phyloP scores from a whole-genome alignment of 2,888 invertebrate genomes.

The Drosophila quinaria region DNA sequence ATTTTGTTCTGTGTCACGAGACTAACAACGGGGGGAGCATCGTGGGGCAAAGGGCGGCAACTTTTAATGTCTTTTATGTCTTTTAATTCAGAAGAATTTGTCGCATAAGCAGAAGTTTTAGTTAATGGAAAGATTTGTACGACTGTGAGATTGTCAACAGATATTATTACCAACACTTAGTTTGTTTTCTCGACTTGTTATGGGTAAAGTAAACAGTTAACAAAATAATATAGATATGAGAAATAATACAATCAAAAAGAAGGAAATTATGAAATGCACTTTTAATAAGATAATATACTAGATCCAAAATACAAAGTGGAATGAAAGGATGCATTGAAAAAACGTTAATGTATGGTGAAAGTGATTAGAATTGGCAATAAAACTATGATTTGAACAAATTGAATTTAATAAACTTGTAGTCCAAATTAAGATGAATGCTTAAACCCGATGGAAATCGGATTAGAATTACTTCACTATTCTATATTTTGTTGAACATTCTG shows the following conservation, averaged over 20 bases:
- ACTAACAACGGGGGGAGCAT: slow-evolving; percentile 38
- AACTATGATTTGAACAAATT: no score
- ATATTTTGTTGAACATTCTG: no score
- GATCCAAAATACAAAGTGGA: not conserved
- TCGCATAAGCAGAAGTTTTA: slow-evolving; percentile 45
- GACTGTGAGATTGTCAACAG: slow-evolving; percentile 55
- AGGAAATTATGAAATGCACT: not conserved
- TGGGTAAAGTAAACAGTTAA: not conserved
- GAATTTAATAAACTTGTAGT: no score
- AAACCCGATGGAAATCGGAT: no score
- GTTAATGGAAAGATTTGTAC: slow-evolving; percentile 63
- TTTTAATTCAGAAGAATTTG: slow-evolving; percentile 63
- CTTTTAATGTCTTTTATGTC: slow-evolving; percentile 53
- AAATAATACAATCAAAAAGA: not conserved
- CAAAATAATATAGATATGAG: not conserved
- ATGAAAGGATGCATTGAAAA: not conserved
- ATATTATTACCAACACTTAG: slow-evolving; percentile 38
- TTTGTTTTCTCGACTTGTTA: slow-evolving; percentile 1
- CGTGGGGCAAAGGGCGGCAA: slow-evolving; percentile 10
- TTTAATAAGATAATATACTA: not conserved
- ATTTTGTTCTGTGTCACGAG: slow-evolving; percentile 63
- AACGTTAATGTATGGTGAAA: not conserved
- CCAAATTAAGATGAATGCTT: no score
- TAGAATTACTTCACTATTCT: no score
- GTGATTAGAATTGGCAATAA: no score